Base-by-base conservation (phyloP, 2,797 vertebrate genomes). In the Oryzias sinensis region DNA sequence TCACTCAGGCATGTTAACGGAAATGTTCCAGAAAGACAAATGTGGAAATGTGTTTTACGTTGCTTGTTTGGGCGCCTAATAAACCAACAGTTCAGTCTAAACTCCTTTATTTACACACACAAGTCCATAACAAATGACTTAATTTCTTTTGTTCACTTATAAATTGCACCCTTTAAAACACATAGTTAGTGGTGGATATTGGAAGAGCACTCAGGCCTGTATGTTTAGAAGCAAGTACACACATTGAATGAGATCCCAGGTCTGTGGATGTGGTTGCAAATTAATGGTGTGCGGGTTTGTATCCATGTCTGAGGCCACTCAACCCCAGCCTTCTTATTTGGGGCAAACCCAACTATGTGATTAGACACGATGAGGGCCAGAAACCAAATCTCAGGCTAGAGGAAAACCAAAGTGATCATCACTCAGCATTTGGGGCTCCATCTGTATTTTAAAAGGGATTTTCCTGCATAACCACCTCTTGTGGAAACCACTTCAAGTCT, bases 341-440 rank as follows among this genome's bases (percentile, higher is more conserved):
- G 78, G 75, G 82, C 57, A 74, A 87, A 77, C 80, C 65, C 53
- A 73, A 79, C 62, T 50, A 55, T 56, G 49, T 87, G 83, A 91
- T 91, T 91, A 90, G 46, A 68, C 79, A 47, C 62, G 76, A 77
- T 70, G 68, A 75, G 75, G 74, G 53, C 86, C 82, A 88, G 83
- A 89, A 89, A 77, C 88, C 69, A 84, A 65, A 45, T 44, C 62
- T 74, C 57, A 56, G 69, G 59, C 69, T 62, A 50, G 63, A 60
- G 56, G 65, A 71, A 82, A 82, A 83, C 72, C 81, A 79, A 62
- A 60, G 62, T 45, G 80, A 65, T 77, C 68, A 50, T 75, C 63
- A 70, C 56, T 20, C 49, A 69, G 54, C 47, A 24, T 50, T 50
- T 27, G 56, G 46, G 71, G 73, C 58, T 72, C 37, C 64, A 59